Evolutionary conservation across 1,140 invertebrate genomes (phyloP).

Genomic region (Chrysoperla carnea): DNA sequence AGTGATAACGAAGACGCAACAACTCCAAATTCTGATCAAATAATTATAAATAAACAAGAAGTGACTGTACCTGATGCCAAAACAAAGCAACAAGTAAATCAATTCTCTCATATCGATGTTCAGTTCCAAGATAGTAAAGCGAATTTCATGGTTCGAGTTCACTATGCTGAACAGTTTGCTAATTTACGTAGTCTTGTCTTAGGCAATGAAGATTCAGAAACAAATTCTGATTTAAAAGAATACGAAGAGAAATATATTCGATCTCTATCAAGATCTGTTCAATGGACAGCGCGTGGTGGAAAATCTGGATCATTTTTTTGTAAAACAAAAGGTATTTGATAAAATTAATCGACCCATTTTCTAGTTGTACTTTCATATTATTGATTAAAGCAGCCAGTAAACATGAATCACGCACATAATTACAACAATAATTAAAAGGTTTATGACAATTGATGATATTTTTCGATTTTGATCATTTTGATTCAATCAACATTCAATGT

Average conservation of each 20-base stretch:
- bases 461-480: too few species aligned
- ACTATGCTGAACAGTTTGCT: slow-evolving; percentile 74
- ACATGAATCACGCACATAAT: too few species aligned
- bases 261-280: slow-evolving; percentile 75
- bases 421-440: too few species aligned
- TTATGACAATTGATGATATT: too few species aligned
- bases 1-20: too few species aligned
- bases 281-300: slow-evolving; percentile 89
- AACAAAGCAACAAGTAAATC: slow-evolving; percentile 9
- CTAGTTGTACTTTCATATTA: too few species aligned
- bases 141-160: slow-evolving; percentile 71
- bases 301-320: slow-evolving; percentile 94
- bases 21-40: too few species aligned
- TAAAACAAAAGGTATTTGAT: slow-evolving; percentile 65
- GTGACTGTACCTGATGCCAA: slow-evolving; percentile 12
- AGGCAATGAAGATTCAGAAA: slow-evolving; percentile 15
- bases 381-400: too few species aligned
- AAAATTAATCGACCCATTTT: slow-evolving; percentile 5
- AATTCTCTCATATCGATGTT: slow-evolving; percentile 44
- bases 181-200: slow-evolving; percentile 50
- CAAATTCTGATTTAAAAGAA: background rate
- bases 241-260: slow-evolving; percentile 51
- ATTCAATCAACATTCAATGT: too few species aligned
- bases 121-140: slow-evolving; percentile 54
- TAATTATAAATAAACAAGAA: too few species aligned